These are phyloP conservation scores for Aproaerema taeniolella DNA, from an alignment of 2,888 invertebrate genomes.

Conservation along the genomic window DNA sequence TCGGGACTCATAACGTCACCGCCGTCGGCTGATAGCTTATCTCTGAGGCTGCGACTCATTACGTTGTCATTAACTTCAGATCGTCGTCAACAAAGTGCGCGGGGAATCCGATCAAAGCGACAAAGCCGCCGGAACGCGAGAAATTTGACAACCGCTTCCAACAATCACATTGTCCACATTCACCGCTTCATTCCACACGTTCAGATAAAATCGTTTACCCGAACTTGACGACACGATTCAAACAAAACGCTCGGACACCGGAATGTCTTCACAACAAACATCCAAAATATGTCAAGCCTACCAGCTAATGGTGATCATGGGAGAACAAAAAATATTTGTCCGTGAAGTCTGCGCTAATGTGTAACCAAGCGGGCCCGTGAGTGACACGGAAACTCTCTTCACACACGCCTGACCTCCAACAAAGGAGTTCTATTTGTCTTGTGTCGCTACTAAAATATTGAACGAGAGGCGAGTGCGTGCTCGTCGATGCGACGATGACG, in stretches of 20 bases:
- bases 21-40: slow-evolving; percentile 47
- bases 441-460: slow-evolving; percentile 76
- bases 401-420: slow-evolving; percentile 73
- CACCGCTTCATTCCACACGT: slow-evolving; percentile 13
- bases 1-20: slow-evolving; percentile 50
- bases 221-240: slow-evolving; percentile 22
- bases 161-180: slow-evolving; percentile 11
- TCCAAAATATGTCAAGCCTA: slow-evolving; percentile 46
- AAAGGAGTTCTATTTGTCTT: slow-evolving; percentile 70
- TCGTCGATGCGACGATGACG: slow-evolving; percentile 46
- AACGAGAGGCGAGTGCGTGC: slow-evolving; percentile 61
- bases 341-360: slow-evolving; percentile 57
- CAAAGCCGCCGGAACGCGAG: slow-evolving; percentile 19
- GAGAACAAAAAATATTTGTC: slow-evolving; percentile 71
- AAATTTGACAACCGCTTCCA: slow-evolving; percentile 23
- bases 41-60: slow-evolving; percentile 35
- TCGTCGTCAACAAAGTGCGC: slow-evolving; percentile 8
- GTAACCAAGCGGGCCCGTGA: slow-evolving; percentile 60
- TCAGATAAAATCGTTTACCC: slow-evolving; percentile 21
- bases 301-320: slow-evolving; percentile 59
- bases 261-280: slow-evolving; percentile 47
- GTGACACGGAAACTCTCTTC: slow-evolving; percentile 74
- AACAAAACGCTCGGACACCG: slow-evolving; percentile 26
- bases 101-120: slow-evolving; percentile 24
- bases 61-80: slow-evolving; percentile 29